Evolutionary conservation across 1,140 invertebrate genomes (phyloP).

Genomic region (Drosophila nigrodunni): DNA sequence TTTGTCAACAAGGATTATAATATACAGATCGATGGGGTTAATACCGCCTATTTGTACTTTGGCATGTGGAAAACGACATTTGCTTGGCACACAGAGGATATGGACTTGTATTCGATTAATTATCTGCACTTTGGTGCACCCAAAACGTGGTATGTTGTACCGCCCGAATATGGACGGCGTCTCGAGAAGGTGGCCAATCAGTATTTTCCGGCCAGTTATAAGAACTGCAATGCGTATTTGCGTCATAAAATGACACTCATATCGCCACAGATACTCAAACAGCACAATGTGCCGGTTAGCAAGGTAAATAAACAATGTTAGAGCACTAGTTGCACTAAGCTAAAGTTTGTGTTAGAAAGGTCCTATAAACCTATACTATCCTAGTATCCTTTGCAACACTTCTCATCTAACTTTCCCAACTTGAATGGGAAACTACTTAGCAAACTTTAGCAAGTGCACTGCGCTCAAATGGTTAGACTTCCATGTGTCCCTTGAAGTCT

Average conservation of each 20-base stretch:
- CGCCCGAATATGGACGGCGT: slow-evolving; percentile 96
- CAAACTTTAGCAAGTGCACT: neutral
- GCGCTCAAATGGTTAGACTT: neutral
- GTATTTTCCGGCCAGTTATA: slow-evolving; percentile 94
- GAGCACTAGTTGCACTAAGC: no score
- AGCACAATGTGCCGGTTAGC: slow-evolving; percentile 97
- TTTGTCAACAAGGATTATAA: slow-evolving; percentile 98
- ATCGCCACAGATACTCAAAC: slow-evolving; percentile 95
- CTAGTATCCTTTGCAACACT: no score
- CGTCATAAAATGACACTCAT: slow-evolving; percentile 99
- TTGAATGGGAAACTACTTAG: no score
- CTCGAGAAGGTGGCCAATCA: slow-evolving; percentile 96
- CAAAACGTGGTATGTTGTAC: slow-evolving; percentile 99
- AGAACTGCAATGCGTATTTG: slow-evolving; percentile 96
- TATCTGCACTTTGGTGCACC: slow-evolving; percentile 96
- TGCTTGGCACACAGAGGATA: slow-evolving; percentile 99
- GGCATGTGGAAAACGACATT: slow-evolving; percentile 99
- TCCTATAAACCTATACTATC: no score
- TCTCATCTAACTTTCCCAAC: no score
- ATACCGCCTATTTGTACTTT: slow-evolving; percentile 99
- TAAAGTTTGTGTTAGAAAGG: no score
- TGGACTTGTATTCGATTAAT: slow-evolving; percentile 99
- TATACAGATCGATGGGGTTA: slow-evolving; percentile 98
- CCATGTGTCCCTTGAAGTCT: neutral
- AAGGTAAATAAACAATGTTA: slow-evolving; percentile 86